Percentiles rank a stretch among this genome's conserved stretches.
Conservation (phyloP, 1,140 invertebrate genomes). For the Holotrichia oblita region DNA sequence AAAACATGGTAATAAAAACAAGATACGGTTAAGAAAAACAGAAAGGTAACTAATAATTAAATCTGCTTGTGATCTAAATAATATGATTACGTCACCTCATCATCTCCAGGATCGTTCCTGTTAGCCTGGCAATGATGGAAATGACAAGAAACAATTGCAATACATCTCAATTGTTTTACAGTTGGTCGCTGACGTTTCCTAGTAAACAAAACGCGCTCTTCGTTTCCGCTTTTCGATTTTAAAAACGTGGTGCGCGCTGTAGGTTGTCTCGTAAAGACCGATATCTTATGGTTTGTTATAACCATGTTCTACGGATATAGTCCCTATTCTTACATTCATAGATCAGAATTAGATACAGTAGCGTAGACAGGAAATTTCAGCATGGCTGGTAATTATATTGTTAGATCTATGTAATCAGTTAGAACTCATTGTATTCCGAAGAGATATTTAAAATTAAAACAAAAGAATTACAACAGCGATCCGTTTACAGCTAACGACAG, state of each 20-base stretch:
- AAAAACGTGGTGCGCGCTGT: slow-evolving; percentile 24
- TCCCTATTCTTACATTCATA: background rate
- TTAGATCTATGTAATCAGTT: too few species aligned
- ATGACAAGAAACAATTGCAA: slow-evolving; percentile 16
- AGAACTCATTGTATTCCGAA: too few species aligned
- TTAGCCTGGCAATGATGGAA: background rate
- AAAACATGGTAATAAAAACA: too few species aligned
- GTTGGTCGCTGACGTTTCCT: slow-evolving; percentile 36
- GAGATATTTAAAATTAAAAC: too few species aligned
- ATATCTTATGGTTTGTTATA: slow-evolving; percentile 39
- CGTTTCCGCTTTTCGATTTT: slow-evolving; percentile 38
- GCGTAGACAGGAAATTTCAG: background rate
- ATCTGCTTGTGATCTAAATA: background rate
- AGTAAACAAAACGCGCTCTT: slow-evolving; percentile 31
- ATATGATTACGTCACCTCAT: background rate
- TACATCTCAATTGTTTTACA: slow-evolving; percentile 37
- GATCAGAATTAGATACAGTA: background rate
- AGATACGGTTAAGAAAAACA: too few species aligned
- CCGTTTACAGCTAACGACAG: too few species aligned
- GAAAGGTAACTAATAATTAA: too few species aligned
- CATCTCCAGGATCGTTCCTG: background rate
- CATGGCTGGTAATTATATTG: too few species aligned
- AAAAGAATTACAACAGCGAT: too few species aligned
- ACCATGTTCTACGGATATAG: slow-evolving; percentile 2
- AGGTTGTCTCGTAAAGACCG: slow-evolving; percentile 37